Evolutionary conservation across 1,140 invertebrate species (phyloP).

Genomic region (Heterodera carotae): DNA sequence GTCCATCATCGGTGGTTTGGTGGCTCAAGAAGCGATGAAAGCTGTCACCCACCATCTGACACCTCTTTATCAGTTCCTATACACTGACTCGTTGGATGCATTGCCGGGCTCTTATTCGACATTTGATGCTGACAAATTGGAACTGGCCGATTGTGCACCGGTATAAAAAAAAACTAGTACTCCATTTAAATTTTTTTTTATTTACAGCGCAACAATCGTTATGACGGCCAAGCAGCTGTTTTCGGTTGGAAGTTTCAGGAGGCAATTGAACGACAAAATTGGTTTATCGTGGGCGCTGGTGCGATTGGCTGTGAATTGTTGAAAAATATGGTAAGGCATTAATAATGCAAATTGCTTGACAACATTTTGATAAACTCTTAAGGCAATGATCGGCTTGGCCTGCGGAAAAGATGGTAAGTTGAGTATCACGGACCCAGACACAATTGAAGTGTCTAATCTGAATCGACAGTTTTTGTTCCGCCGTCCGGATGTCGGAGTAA

Average conservation of each 20-base stretch:
- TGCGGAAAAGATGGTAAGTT: conserved; percentile 45
- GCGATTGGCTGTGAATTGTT: conserved; percentile 98
- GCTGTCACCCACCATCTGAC: conserved; percentile 95
- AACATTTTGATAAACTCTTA: conserved; percentile 73
- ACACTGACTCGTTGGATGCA: conserved; percentile 93
- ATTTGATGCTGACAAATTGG: conserved; percentile 68
- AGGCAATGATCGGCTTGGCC: conserved; percentile 69
- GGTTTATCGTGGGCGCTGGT: conserved; percentile 78
- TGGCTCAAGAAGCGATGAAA: conserved; percentile 82
- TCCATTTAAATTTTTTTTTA: too few relatives aligned
- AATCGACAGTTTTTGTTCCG: conserved; percentile 98
- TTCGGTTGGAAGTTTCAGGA: conserved; percentile 89
- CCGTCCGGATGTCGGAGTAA: conserved; percentile 83
- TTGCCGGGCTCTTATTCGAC: conserved; percentile 73
- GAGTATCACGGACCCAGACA: conserved; percentile 97
- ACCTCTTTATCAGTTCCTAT: conserved; percentile 91
- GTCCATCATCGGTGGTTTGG: conserved; percentile 88
- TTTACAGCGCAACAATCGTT: conserved; percentile 71
- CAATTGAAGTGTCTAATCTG: conserved; percentile 97
- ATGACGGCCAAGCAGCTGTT: conserved; percentile 88
- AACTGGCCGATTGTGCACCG: conserved; percentile 76
- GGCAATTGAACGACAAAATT: conserved; percentile 75
- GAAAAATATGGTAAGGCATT: conserved; percentile 83
- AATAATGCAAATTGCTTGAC: conserved; percentile 73
- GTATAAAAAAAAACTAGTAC: too few relatives aligned